Evolutionary conservation across 1,140 invertebrate genomes (phyloP), one percentile per base, ranked within the genome.

Genomic region (Drosophila lini): DNA sequence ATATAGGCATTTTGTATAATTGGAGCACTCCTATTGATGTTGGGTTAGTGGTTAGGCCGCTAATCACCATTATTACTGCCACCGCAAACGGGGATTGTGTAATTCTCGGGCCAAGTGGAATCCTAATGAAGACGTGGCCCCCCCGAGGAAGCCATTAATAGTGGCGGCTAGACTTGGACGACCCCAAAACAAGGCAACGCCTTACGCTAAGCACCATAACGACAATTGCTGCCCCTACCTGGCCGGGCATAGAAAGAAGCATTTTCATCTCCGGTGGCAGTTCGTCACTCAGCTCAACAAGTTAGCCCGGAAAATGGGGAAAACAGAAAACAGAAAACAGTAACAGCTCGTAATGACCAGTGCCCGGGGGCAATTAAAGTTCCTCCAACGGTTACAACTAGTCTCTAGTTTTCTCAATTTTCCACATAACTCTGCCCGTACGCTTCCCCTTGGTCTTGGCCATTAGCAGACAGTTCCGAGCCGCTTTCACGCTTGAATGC

Each of bases 151-250:
- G 74, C 79, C 67, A 55, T 71, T 78, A 81, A 81, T 78, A 59
- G 78, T 76, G 47, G 47, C 61, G 42, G 55, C 41, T 56, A 56
- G 41, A 44, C 73, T 10, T 38, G 36, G 15, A 13, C 48, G 58
- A 65, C 61, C 69, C 63, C 42, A 80, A 81, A 78, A 81, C 53
- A 48, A 80, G 58, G 41, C 75, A 76, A 80, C 79, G 79, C 79
- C 79, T 78, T 52, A 44, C 57, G 53, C 74, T 82, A 88, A 88
- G 83, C 83, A 88, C 83, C 83, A 89, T 88, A 88, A 89, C 83
- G 80, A 88, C 76, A 78, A 78, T 76, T 77, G 74, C 53, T 25
- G 34, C 34, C 34, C 74, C 71, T 16, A 2, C 65, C 25, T 47
- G 0, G 53, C 65, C 62, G 31, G 15, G 25, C 40, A 50, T 42